These are phyloP conservation scores for Cydia fagiglandana DNA, from an alignment of 1,140 invertebrate species.

Conservation along the genomic window DNA sequence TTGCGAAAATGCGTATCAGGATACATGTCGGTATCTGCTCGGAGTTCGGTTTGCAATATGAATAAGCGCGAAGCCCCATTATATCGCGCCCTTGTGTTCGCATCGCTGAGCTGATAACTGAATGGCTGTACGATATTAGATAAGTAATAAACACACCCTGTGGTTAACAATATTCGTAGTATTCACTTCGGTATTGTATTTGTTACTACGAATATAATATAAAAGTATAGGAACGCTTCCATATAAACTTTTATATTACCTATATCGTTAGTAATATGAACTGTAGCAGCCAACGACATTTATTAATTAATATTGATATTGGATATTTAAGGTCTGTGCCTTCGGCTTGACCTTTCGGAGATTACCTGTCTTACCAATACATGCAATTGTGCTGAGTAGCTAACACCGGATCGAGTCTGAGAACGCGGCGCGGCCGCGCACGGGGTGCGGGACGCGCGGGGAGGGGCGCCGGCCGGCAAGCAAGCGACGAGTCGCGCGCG, in stretches of 20 bases:
- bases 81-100: constrained; percentile 71
- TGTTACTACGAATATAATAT: constrained; percentile 45
- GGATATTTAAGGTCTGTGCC: too few relatives aligned
- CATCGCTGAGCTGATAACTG: constrained; percentile 65
- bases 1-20: constrained; percentile 61
- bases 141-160: constrained; percentile 71
- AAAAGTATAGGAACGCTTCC: too few relatives aligned
- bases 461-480: too few relatives aligned
- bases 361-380: too few relatives aligned
- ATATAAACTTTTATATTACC: too few relatives aligned
- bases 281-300: constrained; percentile 56
- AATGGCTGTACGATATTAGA: constrained; percentile 63
- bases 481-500: too few relatives aligned
- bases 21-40: constrained; percentile 54
- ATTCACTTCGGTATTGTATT: background rate
- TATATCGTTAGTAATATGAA: too few relatives aligned
- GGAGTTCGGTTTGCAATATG: constrained; percentile 46
- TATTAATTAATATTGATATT: constrained; percentile 34
- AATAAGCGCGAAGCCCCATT: constrained; percentile 53
- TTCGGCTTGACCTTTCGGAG: too few relatives aligned
- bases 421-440: too few relatives aligned
- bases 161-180: constrained; percentile 48
- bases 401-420: too few relatives aligned
- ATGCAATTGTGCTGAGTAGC: too few relatives aligned
- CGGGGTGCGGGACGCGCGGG: too few relatives aligned